phyloP scores from a whole-genome alignment of 1,140 invertebrate genomes.

The Elysia chlorotica region DNA sequence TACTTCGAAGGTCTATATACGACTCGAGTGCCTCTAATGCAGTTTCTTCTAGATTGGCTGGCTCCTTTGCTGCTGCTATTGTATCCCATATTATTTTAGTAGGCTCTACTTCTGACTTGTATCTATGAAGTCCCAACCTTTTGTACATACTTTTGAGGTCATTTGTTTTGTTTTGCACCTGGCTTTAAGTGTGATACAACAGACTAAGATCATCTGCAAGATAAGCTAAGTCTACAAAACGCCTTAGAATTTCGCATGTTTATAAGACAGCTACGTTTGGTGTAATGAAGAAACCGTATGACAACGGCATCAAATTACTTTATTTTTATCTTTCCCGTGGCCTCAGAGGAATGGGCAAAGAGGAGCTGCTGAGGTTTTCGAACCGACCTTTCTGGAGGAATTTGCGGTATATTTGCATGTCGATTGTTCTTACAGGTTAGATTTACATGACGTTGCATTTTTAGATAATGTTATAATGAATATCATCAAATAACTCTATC shows the following conservation, averaged over 20 bases:
- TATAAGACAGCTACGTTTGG: no score
- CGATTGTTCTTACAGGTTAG: slow-evolving; percentile 29
- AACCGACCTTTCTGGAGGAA: slow-evolving; percentile 39
- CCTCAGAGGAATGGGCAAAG: slow-evolving; percentile 46
- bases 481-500: no score
- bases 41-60: no score
- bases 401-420: slow-evolving; percentile 38
- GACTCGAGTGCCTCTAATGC: no score
- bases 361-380: slow-evolving; percentile 38
- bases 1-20: no score
- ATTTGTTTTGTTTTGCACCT: not conserved
- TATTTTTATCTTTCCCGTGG: not conserved
- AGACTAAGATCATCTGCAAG: not conserved
- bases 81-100: no score
- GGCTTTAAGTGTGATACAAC: not conserved
- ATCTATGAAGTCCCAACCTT: no score
- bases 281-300: not conserved
- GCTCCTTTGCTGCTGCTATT: no score
- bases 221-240: not conserved
- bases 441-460: no score
- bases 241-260: no score
- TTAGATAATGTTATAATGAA: no score
- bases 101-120: no score
- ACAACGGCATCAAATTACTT: not conserved
- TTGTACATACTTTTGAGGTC: not conserved